Conservation (phyloP, 2,113 vertebrate species). For the human (Homo sapiens) region GRCh38 chr20:5175001-5175500, state of each 20-base stretch:
- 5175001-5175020: not conserved
- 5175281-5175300: constrained; percentile 81
- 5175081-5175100: not conserved
- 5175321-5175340: not conserved
- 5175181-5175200: constrained; percentile 99
- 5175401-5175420: not conserved
- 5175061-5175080: not conserved
- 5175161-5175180: constrained; percentile 12
- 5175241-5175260: constrained; percentile 99
- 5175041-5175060: not conserved
- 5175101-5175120: not conserved
- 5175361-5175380: not conserved
- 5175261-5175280: constrained; percentile 98
- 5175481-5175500: not conserved
- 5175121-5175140: not conserved
- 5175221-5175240: constrained; percentile 99
- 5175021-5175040: not conserved
- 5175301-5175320: not conserved
- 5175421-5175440: not conserved
- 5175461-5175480: not conserved
- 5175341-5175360: not conserved
- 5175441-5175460: not conserved
- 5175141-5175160: constrained; percentile 9
- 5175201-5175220: constrained; percentile 96
- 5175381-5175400: not conserved